Percentiles rank a stretch among this genome's conserved stretches.
Evolutionary conservation across 2,888 invertebrate species (phyloP).

Genomic region (Bedellia somnulentella): DNA sequence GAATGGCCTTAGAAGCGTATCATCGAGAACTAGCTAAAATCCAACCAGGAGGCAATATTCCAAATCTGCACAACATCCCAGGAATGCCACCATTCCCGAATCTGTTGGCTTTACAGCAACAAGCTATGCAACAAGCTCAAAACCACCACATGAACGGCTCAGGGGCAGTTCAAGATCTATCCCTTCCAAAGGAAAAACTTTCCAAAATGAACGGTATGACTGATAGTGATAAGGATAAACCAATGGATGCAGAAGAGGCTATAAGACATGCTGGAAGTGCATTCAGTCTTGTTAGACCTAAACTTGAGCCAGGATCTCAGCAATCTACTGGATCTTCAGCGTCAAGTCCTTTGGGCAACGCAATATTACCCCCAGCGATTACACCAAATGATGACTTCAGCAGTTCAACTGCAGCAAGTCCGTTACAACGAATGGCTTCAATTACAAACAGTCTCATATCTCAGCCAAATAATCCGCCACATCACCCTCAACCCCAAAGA

Average conservation of each 20-base stretch:
- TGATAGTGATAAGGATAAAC: constrained; percentile 69
- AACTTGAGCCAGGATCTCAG: constrained; percentile 75
- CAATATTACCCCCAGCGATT: constrained; percentile 82
- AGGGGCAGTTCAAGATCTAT: constrained; percentile 77
- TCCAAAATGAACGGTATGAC: constrained; percentile 67
- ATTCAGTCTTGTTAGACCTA: constrained; percentile 85
- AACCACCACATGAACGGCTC: constrained; percentile 66
- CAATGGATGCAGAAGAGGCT: constrained; percentile 66
- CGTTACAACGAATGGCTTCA: constrained; percentile 95
- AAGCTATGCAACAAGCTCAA: constrained; percentile 45
- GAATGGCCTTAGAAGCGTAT: constrained; percentile 88
- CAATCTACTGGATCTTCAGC: constrained; percentile 76
- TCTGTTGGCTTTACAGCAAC: constrained; percentile 77
- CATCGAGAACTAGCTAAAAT: constrained; percentile 91
- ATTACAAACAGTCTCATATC: constrained; percentile 96
- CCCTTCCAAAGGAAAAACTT: constrained; percentile 76
- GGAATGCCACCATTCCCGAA: constrained; percentile 64
- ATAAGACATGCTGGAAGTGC: constrained; percentile 79
- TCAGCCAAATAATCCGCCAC: constrained; percentile 83
- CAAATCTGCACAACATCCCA: constrained; percentile 46
- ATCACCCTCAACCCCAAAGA: constrained; percentile 81
- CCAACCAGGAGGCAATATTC: constrained; percentile 68
- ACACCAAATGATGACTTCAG: constrained; percentile 81
- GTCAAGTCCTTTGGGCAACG: constrained; percentile 82
- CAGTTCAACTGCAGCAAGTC: constrained; percentile 83